Evolutionary conservation across 64 coral and sea anemone species (phyloP).

Genomic region (Porites australiensis): DNA sequence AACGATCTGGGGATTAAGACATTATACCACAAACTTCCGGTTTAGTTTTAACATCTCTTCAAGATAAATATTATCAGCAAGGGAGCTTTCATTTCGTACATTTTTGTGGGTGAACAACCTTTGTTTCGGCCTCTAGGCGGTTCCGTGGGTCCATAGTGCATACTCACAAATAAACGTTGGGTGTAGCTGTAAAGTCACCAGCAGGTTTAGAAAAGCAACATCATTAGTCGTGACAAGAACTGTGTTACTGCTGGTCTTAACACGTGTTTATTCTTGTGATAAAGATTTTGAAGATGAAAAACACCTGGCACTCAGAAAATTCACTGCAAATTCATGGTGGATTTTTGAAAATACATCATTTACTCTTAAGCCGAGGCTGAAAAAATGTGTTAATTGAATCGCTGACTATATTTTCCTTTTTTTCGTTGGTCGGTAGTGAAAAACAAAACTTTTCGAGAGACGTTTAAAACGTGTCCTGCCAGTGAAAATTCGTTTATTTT

Average conservation of each 20-base stretch:
- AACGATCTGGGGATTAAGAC: background rate
- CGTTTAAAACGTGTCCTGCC: background rate
- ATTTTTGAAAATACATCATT: background rate
- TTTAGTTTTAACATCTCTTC: background rate
- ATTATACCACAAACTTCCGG: conserved; percentile 3
- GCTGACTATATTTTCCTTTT: background rate
- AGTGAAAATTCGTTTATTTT: background rate
- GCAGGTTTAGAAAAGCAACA: background rate
- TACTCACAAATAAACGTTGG: too few relatives aligned
- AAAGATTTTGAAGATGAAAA: conserved; percentile 2
- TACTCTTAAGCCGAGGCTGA: background rate
- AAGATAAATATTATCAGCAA: conserved; percentile 22
- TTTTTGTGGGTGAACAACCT: conserved; percentile 7
- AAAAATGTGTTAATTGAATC: background rate
- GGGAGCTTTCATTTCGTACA: conserved; percentile 2
- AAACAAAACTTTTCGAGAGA: background rate
- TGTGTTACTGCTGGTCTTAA: background rate
- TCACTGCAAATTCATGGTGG: background rate
- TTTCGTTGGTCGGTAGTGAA: background rate
- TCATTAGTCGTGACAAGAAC: background rate
- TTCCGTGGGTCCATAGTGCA: background rate
- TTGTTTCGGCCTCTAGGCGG: background rate
- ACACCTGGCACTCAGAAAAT: background rate
- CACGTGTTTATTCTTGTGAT: background rate
- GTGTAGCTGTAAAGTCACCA: background rate